Evolutionary conservation across 2,113 vertebrate species (phyloP), one percentile per base, ranked within the genome.

Genomic region (Engraulis encrasicolus): DNA sequence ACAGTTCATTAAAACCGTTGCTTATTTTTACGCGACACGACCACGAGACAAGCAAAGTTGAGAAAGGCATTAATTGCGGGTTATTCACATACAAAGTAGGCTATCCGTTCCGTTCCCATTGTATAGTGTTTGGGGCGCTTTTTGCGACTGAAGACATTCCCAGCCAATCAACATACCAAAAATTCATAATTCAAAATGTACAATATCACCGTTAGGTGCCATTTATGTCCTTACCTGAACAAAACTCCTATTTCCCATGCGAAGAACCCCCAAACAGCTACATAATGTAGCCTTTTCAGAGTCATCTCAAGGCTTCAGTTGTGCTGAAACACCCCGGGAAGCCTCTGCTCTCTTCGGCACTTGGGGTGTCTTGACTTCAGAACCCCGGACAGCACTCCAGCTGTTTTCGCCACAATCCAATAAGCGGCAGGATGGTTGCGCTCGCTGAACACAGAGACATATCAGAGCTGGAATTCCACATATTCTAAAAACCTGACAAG

Each of bases 191-290:
- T 11, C 23, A 23, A 31, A 66, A 66, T 31, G 1, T 9, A 9
- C 54, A 61, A 23, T 61, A 23, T 66, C n/a, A 66, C 58, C 58
- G 58, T 66, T 66, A 27, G 58, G 23, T 66, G 58, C 58, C n/a
- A n/a, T 14, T 27, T 66, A 12, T 27, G 6, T 80, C 54, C 89
- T 90, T 85, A 91, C 90, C 90, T 91, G 61, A 89, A 50, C 78
- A 91, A 48, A 81, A 89, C 81, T n/a, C 88, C 90, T 58, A 88
- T 87, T 88, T 90, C 87, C 87, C 88, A 90, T 34, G 85, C 89
- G 84, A 87, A 36, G 81, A 91, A 82, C 83, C 85, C 90, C 87
- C 87, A 88, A 36, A 85, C 86, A 78, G 89, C 89, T 74, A 85
- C 85, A 83, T 50, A 85, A 54, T 82, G 81, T 86, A 87, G 71